These are phyloP conservation scores for Lophotriccus pileatus DNA, from an alignment of 2,797 vertebrate species.

Conservation along the genomic window DNA sequence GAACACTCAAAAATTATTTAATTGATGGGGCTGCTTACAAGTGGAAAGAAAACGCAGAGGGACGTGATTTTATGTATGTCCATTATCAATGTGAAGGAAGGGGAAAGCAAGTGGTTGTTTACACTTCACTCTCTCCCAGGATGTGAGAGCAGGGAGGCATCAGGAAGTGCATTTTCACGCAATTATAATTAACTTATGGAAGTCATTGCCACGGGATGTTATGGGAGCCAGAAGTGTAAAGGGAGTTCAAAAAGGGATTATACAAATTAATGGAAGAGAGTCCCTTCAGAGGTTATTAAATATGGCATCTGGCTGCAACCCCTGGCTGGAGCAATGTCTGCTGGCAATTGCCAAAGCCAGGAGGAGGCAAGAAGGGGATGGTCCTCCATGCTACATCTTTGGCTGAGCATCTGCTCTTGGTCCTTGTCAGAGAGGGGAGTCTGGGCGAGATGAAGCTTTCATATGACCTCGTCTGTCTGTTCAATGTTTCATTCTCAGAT, in stretches of 20 bases:
- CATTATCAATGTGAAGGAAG: neutral
- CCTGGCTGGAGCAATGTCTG: neutral
- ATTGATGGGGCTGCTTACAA: neutral
- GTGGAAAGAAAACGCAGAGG: neutral
- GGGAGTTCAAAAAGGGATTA: constrained; percentile 46
- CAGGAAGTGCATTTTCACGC: neutral
- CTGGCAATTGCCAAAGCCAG: neutral
- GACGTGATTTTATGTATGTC: neutral
- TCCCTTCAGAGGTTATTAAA: constrained; percentile 14
- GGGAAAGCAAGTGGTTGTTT: neutral
- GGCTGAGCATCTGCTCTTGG: neutral
- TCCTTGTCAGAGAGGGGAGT: neutral
- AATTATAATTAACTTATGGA: constrained; percentile 29
- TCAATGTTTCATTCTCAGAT: neutral
- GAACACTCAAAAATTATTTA: neutral
- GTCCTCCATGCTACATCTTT: neutral
- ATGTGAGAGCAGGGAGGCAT: neutral
- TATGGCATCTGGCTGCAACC: neutral
- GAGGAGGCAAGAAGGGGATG: neutral
- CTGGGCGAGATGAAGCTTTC: neutral
- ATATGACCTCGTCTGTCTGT: neutral
- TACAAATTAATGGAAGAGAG: neutral
- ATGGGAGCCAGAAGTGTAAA: constrained; percentile 19
- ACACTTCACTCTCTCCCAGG: neutral
- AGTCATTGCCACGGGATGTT: constrained; percentile 56